phyloP scores from a whole-genome alignment of 2,797 vertebrate species.

The Cyclura pinguis region DNA sequence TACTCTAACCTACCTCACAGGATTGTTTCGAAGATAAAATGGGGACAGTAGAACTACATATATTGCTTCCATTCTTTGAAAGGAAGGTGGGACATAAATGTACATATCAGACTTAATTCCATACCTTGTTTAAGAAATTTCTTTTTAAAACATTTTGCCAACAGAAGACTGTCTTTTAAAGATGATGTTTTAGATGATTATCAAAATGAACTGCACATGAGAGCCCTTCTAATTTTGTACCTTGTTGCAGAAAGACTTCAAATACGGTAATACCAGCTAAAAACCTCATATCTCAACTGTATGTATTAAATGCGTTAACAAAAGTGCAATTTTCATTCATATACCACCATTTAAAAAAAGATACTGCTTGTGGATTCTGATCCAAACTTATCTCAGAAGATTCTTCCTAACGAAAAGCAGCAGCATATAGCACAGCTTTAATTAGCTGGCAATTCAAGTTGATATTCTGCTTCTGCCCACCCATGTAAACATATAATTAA shows the following conservation, averaged over 20 bases:
- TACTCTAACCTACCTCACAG: neutral
- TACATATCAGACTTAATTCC: neutral
- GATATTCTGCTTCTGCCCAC: neutral
- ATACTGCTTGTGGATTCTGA: neutral
- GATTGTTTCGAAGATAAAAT: neutral
- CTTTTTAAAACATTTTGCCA: neutral
- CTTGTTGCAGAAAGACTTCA: neutral
- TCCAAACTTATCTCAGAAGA: neutral
- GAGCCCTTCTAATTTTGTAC: neutral
- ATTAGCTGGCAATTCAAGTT: neutral
- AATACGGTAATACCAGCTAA: neutral
- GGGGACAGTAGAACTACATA: neutral
- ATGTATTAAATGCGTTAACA: neutral
- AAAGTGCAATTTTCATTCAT: neutral
- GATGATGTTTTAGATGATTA: neutral
- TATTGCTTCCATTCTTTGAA: neutral
- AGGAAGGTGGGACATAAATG: too few species aligned
- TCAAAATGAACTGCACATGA: neutral
- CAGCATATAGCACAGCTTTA: neutral
- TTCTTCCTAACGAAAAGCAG: neutral
- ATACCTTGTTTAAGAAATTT: neutral
- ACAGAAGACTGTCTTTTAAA: neutral
- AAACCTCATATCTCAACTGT: neutral
- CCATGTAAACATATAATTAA: slow-evolving; percentile 27
- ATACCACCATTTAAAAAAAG: neutral